Evolutionary conservation across 2,888 invertebrate genomes (phyloP).

Genomic region (Tipula lateralis): DNA sequence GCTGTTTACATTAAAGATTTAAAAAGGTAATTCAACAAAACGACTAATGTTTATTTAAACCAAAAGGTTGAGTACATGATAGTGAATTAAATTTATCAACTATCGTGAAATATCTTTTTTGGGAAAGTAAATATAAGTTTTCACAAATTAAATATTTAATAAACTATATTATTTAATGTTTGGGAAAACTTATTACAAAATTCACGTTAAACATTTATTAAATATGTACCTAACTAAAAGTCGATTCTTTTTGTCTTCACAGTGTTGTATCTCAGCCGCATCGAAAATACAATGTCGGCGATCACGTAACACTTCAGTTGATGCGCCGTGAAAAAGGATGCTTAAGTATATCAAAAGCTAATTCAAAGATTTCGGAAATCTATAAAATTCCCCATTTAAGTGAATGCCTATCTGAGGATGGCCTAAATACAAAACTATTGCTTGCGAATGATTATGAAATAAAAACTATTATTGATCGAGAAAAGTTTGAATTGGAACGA

Average conservation of each 20-base stretch:
- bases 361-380: slow-evolving; percentile 41
- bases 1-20: slow-evolving; percentile 73
- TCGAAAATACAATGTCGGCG: slow-evolving; percentile 52
- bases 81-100: background rate
- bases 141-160: background rate
- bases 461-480: slow-evolving; percentile 66
- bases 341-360: background rate
- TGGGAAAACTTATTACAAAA: background rate
- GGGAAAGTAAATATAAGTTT: background rate
- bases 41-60: background rate
- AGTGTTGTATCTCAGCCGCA: slow-evolving; percentile 37
- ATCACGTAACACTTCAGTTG: slow-evolving; percentile 69
- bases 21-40: slow-evolving; percentile 63
- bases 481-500: slow-evolving; percentile 61
- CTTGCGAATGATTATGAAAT: slow-evolving; percentile 65
- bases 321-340: slow-evolving; percentile 76
- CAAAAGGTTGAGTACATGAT: slow-evolving; percentile 20
- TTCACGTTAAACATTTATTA: background rate
- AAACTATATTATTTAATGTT: background rate
- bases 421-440: slow-evolving; percentile 64
- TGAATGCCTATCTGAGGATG: slow-evolving; percentile 51
- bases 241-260: background rate
- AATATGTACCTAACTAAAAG: background rate
- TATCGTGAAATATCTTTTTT: slow-evolving; percentile 26
- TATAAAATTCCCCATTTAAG: slow-evolving; percentile 49